Evolutionary conservation across 1,140 invertebrate species (phyloP).

Genomic region (Forficula auricularia): DNA sequence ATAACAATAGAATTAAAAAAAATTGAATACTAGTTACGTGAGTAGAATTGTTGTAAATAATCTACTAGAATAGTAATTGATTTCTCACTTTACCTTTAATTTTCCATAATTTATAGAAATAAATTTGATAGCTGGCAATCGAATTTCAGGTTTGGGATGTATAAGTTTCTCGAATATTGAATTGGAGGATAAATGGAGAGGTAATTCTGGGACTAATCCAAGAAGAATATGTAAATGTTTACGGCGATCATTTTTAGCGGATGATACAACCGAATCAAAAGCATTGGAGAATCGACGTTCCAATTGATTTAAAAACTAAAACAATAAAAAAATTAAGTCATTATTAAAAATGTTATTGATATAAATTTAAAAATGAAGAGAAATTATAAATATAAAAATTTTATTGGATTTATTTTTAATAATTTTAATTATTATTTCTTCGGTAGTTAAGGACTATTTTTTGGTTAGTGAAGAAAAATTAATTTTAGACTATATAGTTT

Average conservation of each 20-base stretch:
- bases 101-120: conserved; percentile 31
- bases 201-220: too few relatives aligned
- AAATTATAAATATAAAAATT: conserved; percentile 12
- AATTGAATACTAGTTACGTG: conserved; percentile 1
- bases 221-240: too few relatives aligned
- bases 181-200: too few relatives aligned
- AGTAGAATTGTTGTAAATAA: conserved; percentile 29
- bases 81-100: conserved; percentile 25
- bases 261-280: conserved; percentile 31
- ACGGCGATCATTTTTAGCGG: not conserved
- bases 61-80: too few relatives aligned
- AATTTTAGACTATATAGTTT: too few relatives aligned
- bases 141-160: conserved; percentile 37
- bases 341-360: not conserved
- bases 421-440: too few relatives aligned
- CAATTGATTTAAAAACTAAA: conserved; percentile 28
- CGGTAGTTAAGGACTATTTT: too few relatives aligned
- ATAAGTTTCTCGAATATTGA: conserved; percentile 44
- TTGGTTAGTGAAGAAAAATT: too few relatives aligned
- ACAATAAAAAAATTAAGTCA: conserved; percentile 16
- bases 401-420: conserved; percentile 22
- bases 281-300: conserved; percentile 45
- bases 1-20: not conserved
- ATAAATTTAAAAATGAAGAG: conserved; percentile 6
- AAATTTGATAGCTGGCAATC: conserved; percentile 40